Conservation (phyloP, 1,140 invertebrate species). For the Samia ricini region DNA sequence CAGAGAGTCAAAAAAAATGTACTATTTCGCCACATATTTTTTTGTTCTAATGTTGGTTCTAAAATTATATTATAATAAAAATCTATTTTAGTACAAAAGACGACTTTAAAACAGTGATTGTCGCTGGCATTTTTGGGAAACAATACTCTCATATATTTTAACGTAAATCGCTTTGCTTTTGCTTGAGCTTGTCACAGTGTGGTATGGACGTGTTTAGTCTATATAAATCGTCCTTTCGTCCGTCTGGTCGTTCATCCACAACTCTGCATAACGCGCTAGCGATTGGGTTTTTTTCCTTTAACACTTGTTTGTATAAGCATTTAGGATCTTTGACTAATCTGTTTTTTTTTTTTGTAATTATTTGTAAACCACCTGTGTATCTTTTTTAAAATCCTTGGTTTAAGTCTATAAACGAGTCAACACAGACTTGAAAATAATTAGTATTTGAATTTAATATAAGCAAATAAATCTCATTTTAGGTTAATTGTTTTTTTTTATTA, state of each 20-base stretch:
- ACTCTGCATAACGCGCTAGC: conserved; percentile 63
- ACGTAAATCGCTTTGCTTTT: conserved; percentile 68
- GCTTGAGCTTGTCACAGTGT: conserved; percentile 68
- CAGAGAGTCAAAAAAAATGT: too few relatives aligned
- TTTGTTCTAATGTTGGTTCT: too few relatives aligned
- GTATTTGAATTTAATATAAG: too few relatives aligned
- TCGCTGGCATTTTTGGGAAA: conserved; percentile 6
- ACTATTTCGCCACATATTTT: too few relatives aligned
- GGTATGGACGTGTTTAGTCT: conserved; percentile 32
- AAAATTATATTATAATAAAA: too few relatives aligned
- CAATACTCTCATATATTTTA: conserved; percentile 24
- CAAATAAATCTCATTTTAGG: too few relatives aligned
- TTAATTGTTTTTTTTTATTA: too few relatives aligned
- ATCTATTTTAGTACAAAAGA: not conserved
- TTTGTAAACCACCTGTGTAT: conserved; percentile 26
- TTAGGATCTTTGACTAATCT: conserved; percentile 65
- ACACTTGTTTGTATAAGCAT: conserved; percentile 73
- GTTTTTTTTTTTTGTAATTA: conserved; percentile 40
- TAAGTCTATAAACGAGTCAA: conserved; percentile 24
- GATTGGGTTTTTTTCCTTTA: conserved; percentile 68
- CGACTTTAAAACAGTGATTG: conserved; percentile 48
- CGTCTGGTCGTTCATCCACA: conserved; percentile 35
- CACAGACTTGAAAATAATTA: conserved; percentile 12
- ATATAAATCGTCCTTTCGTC: not conserved
- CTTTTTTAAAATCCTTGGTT: conserved; percentile 35